Base-by-base conservation (phyloP, 2,113 vertebrate species). In the Eubucco bourcierii region DNA sequence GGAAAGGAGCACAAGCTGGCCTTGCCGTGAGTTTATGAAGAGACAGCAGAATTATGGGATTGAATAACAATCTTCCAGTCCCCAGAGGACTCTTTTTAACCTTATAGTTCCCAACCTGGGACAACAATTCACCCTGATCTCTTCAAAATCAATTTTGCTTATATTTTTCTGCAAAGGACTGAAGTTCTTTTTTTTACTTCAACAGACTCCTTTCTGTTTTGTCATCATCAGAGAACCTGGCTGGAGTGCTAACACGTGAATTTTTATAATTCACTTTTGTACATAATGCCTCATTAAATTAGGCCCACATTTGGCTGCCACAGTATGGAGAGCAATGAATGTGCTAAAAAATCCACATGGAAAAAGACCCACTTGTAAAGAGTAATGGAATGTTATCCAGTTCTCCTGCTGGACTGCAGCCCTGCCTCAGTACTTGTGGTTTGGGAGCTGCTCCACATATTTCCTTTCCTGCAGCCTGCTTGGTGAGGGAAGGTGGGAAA, bases 231-330 rank as follows among this genome's bases (percentile, higher is more conserved):
- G 58, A 82, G 37, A 87, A 92, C 82, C 33, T 75, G 72, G 79
- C 47, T 93, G 82, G 71, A 91, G 79, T 71, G 37, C n/a, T 83
- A 92, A 72, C 17, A 56, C 25, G n/a, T 46, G 29, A 83, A 92
- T 82, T 64, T 71, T 56, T 70, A 18, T 87, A 92, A 93, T 64
- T 80, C 68, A 47, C 75, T 94, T 87, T 92, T 64, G 50, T 72
- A 71, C 53, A 67, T 83, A 80, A 71, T 77, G 39, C 53, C 83
- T 94, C 76, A 74, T 91, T 89, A 93, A 95, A 91, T 87, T 90
- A 93, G 53, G 50, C 64, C 37, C 24, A 29, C 17, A 65, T 12
- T 68, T 90, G 41, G 27, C 88, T 96, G 87, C 82, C 73, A 71
- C 83, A 91, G 65, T 56, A 80, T 55, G 74, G 75, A 78, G 84